Base-by-base conservation (phyloP, 2,888 invertebrate genomes). In the Tineola bisselliella region DNA sequence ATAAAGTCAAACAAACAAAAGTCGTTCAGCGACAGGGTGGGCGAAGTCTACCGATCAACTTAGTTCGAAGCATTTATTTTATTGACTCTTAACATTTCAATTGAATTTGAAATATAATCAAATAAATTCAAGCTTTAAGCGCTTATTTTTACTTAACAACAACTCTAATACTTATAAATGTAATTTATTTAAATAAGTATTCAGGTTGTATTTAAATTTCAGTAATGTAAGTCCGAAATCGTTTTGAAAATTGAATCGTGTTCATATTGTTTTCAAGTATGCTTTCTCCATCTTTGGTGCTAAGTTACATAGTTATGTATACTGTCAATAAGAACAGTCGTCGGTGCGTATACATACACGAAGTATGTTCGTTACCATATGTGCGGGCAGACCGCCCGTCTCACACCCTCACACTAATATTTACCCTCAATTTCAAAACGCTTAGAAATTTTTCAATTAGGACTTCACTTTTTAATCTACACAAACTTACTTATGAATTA, bases 391-490 rank as follows among this genome's bases (percentile, higher is more conserved):
- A 73, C 84, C 79, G 79, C 81, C 78, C 80, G 75, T 72, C 75
- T 79, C 76, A 77, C 75, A 75, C 74, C 70, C 76, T 70, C 73
- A 63, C 66, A 76, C 81, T 84, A 87, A 86, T 87, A 86, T 87
- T 87, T 86, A 75, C 72, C 79, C 78, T 74, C 78, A 79, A 84
- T 86, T 82, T 79, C 72, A 76, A 83, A 83, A 76, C 76, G 78
- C 77, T 84, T 81, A 81, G 48, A 18, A 48, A 48, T 15, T 48
- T 15, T 18, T 48, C 48, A 48, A 48, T 48, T 48, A 48, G 13
- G 13, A 48, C 15, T 48, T 15, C 13, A 13, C 8, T 4, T 44
- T 44, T 13, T 8, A 2, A 44, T 44, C n/a, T 44, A 13, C 44
- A 44, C 44, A 44, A 44, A 15, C n/a, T 3, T 13, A 38, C 15